Evolutionary conservation across 2,113 vertebrate species (phyloP), one percentile per base, ranked within the genome.

Genomic region (Seriola rivoliana): DNA sequence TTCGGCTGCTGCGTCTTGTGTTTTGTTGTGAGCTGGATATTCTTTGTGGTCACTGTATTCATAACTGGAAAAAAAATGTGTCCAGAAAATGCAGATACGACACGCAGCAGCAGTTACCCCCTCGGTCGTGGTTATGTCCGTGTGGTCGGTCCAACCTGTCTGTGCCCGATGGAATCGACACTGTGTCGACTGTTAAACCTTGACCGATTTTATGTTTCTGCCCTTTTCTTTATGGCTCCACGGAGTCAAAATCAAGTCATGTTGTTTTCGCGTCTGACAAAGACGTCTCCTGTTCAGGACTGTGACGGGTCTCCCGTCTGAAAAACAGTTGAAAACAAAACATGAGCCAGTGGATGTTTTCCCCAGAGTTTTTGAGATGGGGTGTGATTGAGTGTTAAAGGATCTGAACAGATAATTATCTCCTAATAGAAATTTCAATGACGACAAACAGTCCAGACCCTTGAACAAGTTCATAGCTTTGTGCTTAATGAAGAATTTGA

Each of bases 181-280:
- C 34, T 59, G 75, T 4, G 25, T 2, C 0, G 1, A 58, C 5
- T 62, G 34, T 78, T 44, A 2, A 67, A 48, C 55, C 63, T 3
- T n/a, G 55, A 74, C 69, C 38, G 16, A 69, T 42, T 74, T 62
- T 44, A 48, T 14, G 1, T 62, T 29, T 69, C 34, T 40, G 38
- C 0, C 4, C 10, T 29, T 32, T 55, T 68, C 5, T 50, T n/a
- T 9, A 29, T 8, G 64, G 42, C 25, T 75, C 19, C 36, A 21
- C 9, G 0, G 6, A 23, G 21, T 23, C 25, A 4, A 54, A 54
- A n/a, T 54, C 21, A 4, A n/a, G 52, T 54, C 52, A 54, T 9
- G 52, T 75, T 76, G 63, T 81, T 71, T 75, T 82, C 29, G 64
- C 46, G 25, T 57, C 11, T 8, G 42, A 70, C 67, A 71, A 72